These are phyloP conservation scores for Illadopsis cleaveri DNA, from an alignment of 2,113 vertebrate genomes.

Conservation along the genomic window DNA sequence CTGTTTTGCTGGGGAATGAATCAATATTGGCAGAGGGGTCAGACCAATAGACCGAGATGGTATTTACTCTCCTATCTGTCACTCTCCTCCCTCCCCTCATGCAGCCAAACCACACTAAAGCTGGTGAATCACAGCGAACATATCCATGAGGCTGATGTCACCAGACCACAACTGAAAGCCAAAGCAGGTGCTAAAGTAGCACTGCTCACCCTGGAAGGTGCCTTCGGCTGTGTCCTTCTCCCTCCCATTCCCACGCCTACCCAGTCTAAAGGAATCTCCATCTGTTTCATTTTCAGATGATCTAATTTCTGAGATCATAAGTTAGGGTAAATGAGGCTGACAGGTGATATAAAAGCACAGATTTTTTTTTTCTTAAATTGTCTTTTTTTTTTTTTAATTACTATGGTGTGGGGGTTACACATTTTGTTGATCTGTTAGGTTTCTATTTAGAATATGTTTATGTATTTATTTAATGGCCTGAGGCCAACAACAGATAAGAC, in stretches of 20 bases:
- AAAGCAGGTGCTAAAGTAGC: background rate
- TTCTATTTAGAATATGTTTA: background rate
- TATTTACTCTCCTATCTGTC: background rate
- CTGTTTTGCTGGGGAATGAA: background rate
- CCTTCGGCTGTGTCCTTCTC: background rate
- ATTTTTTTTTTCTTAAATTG: background rate
- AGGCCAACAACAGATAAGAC: background rate
- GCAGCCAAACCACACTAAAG: background rate
- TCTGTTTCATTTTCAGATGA: background rate
- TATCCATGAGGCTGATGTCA: background rate
- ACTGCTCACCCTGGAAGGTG: background rate
- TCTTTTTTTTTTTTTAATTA: background rate
- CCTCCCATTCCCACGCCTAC: background rate
- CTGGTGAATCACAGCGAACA: fast-evolving
- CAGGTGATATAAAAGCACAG: background rate
- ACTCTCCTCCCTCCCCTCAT: background rate
- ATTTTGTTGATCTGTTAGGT: background rate
- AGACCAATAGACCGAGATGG: background rate
- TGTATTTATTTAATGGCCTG: background rate
- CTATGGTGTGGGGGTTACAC: background rate
- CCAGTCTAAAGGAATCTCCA: background rate
- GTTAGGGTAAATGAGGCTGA: background rate
- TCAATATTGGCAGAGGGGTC: background rate
- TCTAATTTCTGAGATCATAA: background rate
- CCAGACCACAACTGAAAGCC: background rate